Percentiles rank a stretch among this genome's conserved stretches.
Conservation (phyloP, 1,140 invertebrate species). For the Polypedilum pembai region DNA sequence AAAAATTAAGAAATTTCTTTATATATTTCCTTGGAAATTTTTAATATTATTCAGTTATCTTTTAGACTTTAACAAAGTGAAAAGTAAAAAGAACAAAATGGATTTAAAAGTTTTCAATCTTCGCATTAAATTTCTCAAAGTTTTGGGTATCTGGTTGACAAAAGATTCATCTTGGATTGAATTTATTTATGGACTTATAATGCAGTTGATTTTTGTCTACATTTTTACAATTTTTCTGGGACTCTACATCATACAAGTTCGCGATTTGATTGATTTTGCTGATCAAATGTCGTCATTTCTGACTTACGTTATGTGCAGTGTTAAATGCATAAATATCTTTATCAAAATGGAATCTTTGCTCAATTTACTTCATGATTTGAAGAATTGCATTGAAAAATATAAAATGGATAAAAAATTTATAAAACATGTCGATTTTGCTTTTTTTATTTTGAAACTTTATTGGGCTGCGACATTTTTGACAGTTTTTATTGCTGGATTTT, state of each 20-base stretch:
- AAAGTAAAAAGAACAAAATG: neutral
- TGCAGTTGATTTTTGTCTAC: neutral
- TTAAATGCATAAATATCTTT: neutral
- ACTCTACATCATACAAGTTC: neutral
- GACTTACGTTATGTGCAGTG: neutral
- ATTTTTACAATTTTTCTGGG: neutral
- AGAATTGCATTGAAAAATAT: neutral
- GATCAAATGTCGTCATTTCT: neutral
- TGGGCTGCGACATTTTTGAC: neutral
- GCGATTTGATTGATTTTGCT: neutral
- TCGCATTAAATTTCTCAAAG: neutral
- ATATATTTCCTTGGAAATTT: no score
- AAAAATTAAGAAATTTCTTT: neutral
- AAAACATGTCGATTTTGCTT: neutral
- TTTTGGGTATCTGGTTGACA: neutral
- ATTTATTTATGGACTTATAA: neutral
- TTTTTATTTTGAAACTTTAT: neutral
- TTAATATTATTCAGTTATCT: neutral
- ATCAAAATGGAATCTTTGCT: neutral
- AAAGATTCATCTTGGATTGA: neutral
- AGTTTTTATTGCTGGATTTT: neutral
- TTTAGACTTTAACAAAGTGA: neutral
- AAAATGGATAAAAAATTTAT: neutral
- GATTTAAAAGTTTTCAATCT: neutral
- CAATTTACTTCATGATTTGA: neutral